A percentile compares a stretch with the other conserved stretches of the same genome.
phyloP scores from a whole-genome alignment of 2,888 invertebrate genomes.

The Brachynemurus nebulosus region DNA sequence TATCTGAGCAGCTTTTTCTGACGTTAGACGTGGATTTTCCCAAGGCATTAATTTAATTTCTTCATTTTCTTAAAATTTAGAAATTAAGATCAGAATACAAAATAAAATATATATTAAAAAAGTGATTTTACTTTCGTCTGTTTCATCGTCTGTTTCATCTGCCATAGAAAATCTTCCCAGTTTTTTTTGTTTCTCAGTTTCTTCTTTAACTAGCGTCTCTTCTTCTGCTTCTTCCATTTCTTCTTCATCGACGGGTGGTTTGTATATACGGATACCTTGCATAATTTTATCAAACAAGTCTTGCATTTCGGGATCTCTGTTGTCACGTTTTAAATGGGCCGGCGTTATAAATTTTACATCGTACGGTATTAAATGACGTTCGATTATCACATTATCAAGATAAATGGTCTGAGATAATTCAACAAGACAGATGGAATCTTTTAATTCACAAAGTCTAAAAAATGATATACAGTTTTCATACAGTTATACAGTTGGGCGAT shows the following conservation, averaged over 20 bases:
- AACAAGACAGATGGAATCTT: not conserved
- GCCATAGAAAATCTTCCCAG: too few relatives aligned
- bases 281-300: not conserved
- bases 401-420: not conserved
- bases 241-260: not conserved
- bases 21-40: conserved; percentile 1
- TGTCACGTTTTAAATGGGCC: not conserved
- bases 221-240: not conserved
- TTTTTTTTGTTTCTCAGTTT: not conserved
- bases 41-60: not conserved
- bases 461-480: too few relatives aligned
- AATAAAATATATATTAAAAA: not conserved
- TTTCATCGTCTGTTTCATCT: not conserved
- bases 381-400: not conserved
- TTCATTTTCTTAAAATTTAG: not conserved
- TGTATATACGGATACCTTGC: not conserved
- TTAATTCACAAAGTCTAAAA: conserved; percentile 1
- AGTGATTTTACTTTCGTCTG: not conserved
- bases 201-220: not conserved
- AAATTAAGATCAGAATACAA: too few relatives aligned
- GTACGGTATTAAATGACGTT: not conserved
- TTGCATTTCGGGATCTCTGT: not conserved
- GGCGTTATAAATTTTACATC: conserved; percentile 1
- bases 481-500: too few relatives aligned
- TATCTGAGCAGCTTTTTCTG: not conserved